Evolutionary conservation across 2,797 vertebrate species (phyloP), one percentile per base, ranked within the genome.

Genomic region (Mus caroli): DNA sequence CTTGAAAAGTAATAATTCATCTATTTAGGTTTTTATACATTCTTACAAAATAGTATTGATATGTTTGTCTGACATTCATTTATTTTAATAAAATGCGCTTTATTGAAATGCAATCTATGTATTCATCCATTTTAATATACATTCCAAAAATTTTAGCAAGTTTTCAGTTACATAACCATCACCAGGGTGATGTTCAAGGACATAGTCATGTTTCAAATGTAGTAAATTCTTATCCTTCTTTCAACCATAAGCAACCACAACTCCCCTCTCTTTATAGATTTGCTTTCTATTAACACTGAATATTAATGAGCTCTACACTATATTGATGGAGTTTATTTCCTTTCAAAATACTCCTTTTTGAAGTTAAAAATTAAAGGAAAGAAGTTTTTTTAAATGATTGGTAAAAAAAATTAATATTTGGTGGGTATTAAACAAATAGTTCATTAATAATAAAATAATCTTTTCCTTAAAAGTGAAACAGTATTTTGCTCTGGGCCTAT

Each of bases 401-500:
- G 14, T 20, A 19, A 79, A 67, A 67, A 60, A 40, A 26, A 2
- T 24, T 87, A 14, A 56, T 52, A 1, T 54, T 46, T 34, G 40
- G 31, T 22, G 87, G 31, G 11, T 13, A 8, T 46, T 2, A 83
- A 67, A 2, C 64, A 34, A 54, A 60, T 50, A 40, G 17, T 24
- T 93, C 43, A 43, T 80, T n/a, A 31, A 34, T 75, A 17, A 5
- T 69, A 12, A 37, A 69, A 92, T 94, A 17, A 37, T 77, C 1
- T 91, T 85, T 95, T 88, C 13, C 58, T 58, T 75, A 88, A 85
- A 92, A 12, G 67, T n/a, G 43, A 90, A 17, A 26, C 31, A 58
- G 3, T 58, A 80, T 85, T 91, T 78, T 73, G 2, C 34, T 85
- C 12, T 83, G 52, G 62, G 0, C 1, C 22, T 22, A 52, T 13